Evolutionary conservation across 92 coral and sea anemone genomes (phyloP), one percentile per base, ranked within the genome.

Genomic region (Phenganax marumi): DNA sequence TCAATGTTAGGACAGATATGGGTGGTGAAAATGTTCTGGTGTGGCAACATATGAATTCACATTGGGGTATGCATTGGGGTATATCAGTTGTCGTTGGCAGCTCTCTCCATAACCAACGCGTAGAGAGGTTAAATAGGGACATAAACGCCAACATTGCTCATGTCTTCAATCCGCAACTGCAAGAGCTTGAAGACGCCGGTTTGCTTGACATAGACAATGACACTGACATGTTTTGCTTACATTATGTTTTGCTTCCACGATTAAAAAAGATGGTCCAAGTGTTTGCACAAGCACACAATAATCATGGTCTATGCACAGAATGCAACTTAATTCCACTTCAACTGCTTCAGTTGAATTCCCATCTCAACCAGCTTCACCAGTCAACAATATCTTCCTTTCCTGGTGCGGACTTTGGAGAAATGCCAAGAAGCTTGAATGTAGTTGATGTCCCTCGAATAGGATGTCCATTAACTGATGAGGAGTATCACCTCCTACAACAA

Each of bases 61-160:
- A 69, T 33, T 69, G 75, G 75, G 75, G 75, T 43, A 69, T 51
- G n/a, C 11, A 69, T 2, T 7, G 75, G 24, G 5, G 75, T n/a
- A n/a, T n/a, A 43, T 69, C 53, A 69, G 75, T 69, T 60, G 60
- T 77, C 6, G 81, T 77, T 56, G 70, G 81, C n/a, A 77, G 81
- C 81, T 77, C 81, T 0, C 70, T 77, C 52, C 81, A 57, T 49
- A 77, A 77, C 55, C 81, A 77, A 60, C 56, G 70, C 3, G 70
- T 77, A 10, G 81, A 77, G 51, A 43, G 65, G 21, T 60, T 57
- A 56, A 77, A 77, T 60, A 60, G 81, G 10, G 81, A 75, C 52
- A 19, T 75, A 19, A 75, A 75, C 3, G 43, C 5, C 43, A 33
- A 33, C 43, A 33, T 33, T 33, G 43, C 43, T 33, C 43, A 33